phyloP scores from a whole-genome alignment of 1,140 invertebrate species.

The Calliopsis andreniformis region DNA sequence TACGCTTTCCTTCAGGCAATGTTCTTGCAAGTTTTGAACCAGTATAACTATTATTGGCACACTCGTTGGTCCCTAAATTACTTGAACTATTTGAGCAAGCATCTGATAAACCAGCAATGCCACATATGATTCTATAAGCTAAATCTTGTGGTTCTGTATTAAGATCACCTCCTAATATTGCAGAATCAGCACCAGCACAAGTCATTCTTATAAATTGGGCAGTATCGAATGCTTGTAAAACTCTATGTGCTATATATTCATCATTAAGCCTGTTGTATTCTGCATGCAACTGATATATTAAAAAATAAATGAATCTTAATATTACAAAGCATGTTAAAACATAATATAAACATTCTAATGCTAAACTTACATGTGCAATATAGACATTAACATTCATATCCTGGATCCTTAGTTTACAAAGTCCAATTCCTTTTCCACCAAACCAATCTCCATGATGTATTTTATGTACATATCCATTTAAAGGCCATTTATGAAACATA shows the following conservation, averaged over 20 bases:
- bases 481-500: slow-evolving; percentile 94
- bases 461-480: slow-evolving; percentile 99
- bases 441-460: slow-evolving; percentile 99
- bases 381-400: slow-evolving; percentile 92
- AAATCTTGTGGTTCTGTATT: slow-evolving; percentile 94
- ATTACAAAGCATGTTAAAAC: background rate
- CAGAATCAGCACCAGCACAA: slow-evolving; percentile 88
- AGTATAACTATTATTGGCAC: slow-evolving; percentile 92
- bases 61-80: slow-evolving; percentile 88
- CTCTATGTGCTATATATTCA: slow-evolving; percentile 94
- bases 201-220: slow-evolving; percentile 96
- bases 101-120: slow-evolving; percentile 79
- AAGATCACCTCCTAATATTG: slow-evolving; percentile 95
- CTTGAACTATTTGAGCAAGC: slow-evolving; percentile 71
- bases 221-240: slow-evolving; percentile 96
- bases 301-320: slow-evolving; percentile 26
- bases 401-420: slow-evolving; percentile 88
- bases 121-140: slow-evolving; percentile 86
- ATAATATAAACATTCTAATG: slow-evolving; percentile 32
- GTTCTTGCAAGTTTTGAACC: slow-evolving; percentile 80
- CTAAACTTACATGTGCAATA: slow-evolving; percentile 92
- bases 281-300: slow-evolving; percentile 90
- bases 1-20: slow-evolving; percentile 90
- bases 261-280: slow-evolving; percentile 93
- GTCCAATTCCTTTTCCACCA: slow-evolving; percentile 96